phyloP scores from a whole-genome alignment of 2,797 vertebrate genomes.

The Sebastes steindachneri region DNA sequence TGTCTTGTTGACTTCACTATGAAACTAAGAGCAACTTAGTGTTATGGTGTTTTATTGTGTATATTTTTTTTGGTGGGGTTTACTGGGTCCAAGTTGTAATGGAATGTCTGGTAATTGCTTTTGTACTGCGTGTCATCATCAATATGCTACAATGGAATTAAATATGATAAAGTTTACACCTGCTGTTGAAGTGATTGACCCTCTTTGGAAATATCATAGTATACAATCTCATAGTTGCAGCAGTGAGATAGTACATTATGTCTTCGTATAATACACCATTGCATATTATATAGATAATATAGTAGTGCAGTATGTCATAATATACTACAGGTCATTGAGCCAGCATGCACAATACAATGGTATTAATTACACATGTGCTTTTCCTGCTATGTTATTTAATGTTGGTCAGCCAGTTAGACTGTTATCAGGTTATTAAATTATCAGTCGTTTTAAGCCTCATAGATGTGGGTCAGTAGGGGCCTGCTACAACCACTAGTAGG shows the following conservation, averaged over 20 bases:
- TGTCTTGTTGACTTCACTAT: slow-evolving; percentile 36
- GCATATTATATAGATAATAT: too few relatives aligned
- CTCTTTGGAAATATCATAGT: not conserved
- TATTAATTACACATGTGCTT: too few relatives aligned
- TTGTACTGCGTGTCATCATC: slow-evolving; percentile 77
- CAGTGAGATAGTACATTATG: too few relatives aligned
- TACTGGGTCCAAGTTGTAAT: slow-evolving; percentile 74
- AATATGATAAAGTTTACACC: slow-evolving; percentile 63
- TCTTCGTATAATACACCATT: too few relatives aligned
- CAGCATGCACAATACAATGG: not conserved
- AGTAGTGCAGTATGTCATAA: too few relatives aligned
- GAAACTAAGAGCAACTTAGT: slow-evolving; percentile 29
- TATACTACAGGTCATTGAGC: not conserved
- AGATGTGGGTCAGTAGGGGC: too few relatives aligned
- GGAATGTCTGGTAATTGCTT: slow-evolving; percentile 72
- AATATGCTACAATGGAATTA: slow-evolving; percentile 80
- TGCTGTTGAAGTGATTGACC: slow-evolving; percentile 4
- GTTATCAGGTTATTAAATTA: too few relatives aligned
- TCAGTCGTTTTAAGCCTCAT: too few relatives aligned
- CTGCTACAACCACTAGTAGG: too few relatives aligned
- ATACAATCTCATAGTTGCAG: too few relatives aligned
- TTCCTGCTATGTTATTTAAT: too few relatives aligned
- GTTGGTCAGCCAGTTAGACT: too few relatives aligned
- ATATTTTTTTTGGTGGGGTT: slow-evolving; percentile 43
- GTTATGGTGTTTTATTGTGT: slow-evolving; percentile 23